Base-by-base conservation (phyloP, 2,888 invertebrate genomes). In the Oscheius sp. region DNA sequence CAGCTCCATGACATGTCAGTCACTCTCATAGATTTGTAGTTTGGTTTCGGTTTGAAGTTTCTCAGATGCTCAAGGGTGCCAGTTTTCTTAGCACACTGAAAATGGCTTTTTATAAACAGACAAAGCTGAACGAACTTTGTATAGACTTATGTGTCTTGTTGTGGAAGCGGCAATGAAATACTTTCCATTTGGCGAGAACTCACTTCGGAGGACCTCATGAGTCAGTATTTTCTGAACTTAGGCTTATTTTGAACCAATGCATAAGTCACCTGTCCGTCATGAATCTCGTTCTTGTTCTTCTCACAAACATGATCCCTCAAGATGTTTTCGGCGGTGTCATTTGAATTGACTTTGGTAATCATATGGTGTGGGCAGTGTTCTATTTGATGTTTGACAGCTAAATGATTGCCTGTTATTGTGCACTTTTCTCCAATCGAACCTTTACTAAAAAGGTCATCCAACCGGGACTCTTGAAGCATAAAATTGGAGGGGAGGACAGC, bases 181-280 rank as follows among this genome's bases (percentile, higher is more conserved):
- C 62, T 75, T 76, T 55, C 87, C 87, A 70, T 82, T 78, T 10
- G 80, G 76, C 4, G 87, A 87, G 66, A 87, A 87, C 55, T 82
- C 77, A 9, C 85, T 76, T 48, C 75, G 73, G 76, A 80, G 83
- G 1, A 86, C 83, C 68, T 81, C 78, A n/a, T 68, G 33, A 3
- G 21, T 21, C 11, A 33, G 7, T 3, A 68, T 68, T 33, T 10
- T 68, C 68, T 68, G 35, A 37, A 35, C 32, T 32, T 10, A 51
- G 32, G 11, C 11, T 2, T 11, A 9, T 35, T 37, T 21, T n/a
- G 29, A 37, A 29, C 7, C 63, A 42, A 71, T 62, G 32, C 74
- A 65, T 33, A 48, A 50, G 29, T 58, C 48, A 60, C 53, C 71
- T 76, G 68, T 29, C 55, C 21, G 50, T 57, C 42, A 53, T 75